Conservation (phyloP, 1,140 invertebrate genomes). For the Brachionus calyciflorus region DNA sequence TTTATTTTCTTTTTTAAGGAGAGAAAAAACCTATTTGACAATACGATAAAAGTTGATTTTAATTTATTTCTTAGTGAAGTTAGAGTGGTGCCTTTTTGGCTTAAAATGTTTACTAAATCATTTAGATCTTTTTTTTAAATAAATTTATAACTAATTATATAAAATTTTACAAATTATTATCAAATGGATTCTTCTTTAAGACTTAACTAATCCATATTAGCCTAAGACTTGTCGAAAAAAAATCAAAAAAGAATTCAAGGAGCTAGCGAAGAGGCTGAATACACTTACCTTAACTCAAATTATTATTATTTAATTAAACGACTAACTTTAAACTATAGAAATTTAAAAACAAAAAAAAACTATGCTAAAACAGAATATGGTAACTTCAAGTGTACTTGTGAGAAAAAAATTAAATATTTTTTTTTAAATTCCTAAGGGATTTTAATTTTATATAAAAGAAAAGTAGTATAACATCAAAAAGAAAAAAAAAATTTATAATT, state of each 20-base stretch:
- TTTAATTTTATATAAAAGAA: not conserved
- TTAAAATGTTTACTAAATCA: constrained; percentile 21
- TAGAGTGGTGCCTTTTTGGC: not conserved
- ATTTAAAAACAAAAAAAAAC: no score
- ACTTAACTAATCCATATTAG: no score
- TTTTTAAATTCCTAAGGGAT: not conserved
- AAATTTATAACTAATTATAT: not conserved
- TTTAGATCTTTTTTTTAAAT: constrained; percentile 39
- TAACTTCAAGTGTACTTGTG: no score
- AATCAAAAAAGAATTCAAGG: no score
- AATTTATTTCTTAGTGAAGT: constrained; percentile 8
- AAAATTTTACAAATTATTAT: no score
- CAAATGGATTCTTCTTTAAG: no score
- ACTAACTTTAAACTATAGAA: no score
- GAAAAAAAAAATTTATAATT: not conserved
- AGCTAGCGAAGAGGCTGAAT: no score
- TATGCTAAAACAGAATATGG: no score
- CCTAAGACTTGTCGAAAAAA: no score
- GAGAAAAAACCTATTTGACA: constrained; percentile 9
- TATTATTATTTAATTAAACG: no score
- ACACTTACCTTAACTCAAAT: no score
- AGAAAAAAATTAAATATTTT: not conserved
- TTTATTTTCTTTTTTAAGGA: constrained; percentile 18
- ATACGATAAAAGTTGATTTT: constrained; percentile 16
- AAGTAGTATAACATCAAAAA: not conserved